Conservation (phyloP, 2,113 vertebrate genomes). For the Tinamus guttatus region DNA sequence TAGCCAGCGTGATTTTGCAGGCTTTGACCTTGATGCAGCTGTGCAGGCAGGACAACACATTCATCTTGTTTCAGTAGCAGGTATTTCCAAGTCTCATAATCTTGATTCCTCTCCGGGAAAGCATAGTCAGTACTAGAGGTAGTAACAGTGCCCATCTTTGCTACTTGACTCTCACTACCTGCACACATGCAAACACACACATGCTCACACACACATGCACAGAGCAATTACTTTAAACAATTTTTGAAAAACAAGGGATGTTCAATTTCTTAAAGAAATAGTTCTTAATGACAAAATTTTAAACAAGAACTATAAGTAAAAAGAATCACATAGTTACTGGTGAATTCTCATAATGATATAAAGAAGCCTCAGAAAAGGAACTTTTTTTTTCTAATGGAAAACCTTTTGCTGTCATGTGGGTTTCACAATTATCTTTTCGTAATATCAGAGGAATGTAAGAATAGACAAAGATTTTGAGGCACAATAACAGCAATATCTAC, state of each 20-base stretch:
- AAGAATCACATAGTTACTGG: neutral
- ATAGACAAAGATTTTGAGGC: neutral
- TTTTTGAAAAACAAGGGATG: neutral
- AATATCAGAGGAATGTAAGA: neutral
- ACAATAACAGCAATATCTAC: neutral
- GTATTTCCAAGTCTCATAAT: neutral
- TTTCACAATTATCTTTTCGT: neutral
- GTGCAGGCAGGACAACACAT: neutral
- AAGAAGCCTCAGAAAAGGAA: neutral
- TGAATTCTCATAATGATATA: neutral
- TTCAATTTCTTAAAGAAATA: neutral
- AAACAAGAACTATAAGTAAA: neutral
- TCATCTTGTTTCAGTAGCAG: neutral
- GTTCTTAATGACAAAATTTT: neutral
- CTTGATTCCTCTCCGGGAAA: neutral
- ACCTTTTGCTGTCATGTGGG: neutral
- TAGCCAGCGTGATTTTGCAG: neutral
- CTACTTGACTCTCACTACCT: neutral
- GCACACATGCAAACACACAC: neutral
- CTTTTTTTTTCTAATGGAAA: neutral
- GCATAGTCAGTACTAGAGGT: neutral
- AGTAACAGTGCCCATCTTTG: neutral
- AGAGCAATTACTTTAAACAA: accelerated
- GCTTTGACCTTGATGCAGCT: neutral
- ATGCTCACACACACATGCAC: neutral